phyloP scores from a whole-genome alignment of 1,140 invertebrate species.

The Calephelis virginiensis region DNA sequence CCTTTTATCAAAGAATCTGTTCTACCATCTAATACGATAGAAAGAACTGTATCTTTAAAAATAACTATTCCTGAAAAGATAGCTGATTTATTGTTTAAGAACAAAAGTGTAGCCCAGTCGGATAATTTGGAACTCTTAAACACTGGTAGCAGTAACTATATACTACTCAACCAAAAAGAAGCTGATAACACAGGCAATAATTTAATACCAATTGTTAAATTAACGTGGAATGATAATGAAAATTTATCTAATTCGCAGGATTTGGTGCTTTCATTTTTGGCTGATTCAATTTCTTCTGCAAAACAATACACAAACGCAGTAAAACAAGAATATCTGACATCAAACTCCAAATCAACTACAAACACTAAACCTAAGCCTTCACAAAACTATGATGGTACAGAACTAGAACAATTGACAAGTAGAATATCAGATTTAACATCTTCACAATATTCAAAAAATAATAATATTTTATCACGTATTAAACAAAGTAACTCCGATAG shows the following conservation, averaged over 20 bases:
- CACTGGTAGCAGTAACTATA: constrained; percentile 62
- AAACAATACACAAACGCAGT: constrained; percentile 59
- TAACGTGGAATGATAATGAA: constrained; percentile 51
- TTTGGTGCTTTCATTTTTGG: constrained; percentile 62
- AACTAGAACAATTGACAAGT: constrained; percentile 49
- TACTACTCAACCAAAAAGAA: constrained; percentile 56
- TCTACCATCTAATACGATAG: constrained; percentile 51
- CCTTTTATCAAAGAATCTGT: constrained; percentile 56
- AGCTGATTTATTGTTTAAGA: constrained; percentile 59
- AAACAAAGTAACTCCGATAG: not conserved
- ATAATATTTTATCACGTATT: constrained; percentile 16
- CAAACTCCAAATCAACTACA: constrained; percentile 24
- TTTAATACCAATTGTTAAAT: constrained; percentile 56
- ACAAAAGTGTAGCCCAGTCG: constrained; percentile 37
- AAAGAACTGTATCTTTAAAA: constrained; percentile 69
- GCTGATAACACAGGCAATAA: constrained; percentile 33
- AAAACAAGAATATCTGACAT: constrained; percentile 42
- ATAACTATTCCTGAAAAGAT: constrained; percentile 68
- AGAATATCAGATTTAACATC: constrained; percentile 60
- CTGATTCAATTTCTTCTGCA: constrained; percentile 64
- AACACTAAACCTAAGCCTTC: constrained; percentile 31
- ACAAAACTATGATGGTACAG: constrained; percentile 40
- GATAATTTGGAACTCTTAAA: constrained; percentile 66
- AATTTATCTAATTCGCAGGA: constrained; percentile 70
- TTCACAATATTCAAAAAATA: constrained; percentile 49